phyloP scores from a whole-genome alignment of 1,140 invertebrate species.

The Drosophila pachea region DNA sequence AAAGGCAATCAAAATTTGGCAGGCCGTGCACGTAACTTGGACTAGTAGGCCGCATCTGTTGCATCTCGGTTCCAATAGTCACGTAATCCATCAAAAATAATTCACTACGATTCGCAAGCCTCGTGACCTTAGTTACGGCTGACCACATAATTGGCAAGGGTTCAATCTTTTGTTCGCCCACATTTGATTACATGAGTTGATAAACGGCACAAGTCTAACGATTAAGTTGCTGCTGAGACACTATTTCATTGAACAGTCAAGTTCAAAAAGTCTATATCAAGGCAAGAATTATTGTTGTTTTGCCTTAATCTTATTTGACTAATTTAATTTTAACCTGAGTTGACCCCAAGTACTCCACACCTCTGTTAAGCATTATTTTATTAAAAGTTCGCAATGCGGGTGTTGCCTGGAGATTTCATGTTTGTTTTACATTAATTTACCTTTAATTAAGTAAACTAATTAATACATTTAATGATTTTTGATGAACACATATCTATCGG shows the following conservation, averaged over 20 bases:
- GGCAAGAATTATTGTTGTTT: no score
- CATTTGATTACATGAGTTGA: conserved; percentile 10
- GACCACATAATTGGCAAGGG: conserved; percentile 60
- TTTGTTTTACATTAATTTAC: background rate
- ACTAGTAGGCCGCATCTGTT: conserved; percentile 51
- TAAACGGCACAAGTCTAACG: conserved; percentile 4
- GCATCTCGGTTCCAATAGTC: conserved; percentile 59
- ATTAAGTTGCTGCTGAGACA: no score
- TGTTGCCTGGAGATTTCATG: conserved; percentile 6
- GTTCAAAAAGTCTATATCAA: conserved; percentile 17
- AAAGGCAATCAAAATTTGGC: conserved; percentile 10
- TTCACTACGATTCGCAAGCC: conserved; percentile 27
- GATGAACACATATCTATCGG: no score
- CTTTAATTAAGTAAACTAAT: background rate
- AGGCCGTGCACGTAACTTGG: conserved; percentile 50
- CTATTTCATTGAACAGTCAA: conserved; percentile 22
- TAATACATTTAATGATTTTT: background rate
- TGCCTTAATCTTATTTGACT: no score
- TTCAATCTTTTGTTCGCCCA: conserved; percentile 36
- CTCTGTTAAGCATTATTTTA: conserved; percentile 21
- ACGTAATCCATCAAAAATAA: conserved; percentile 54
- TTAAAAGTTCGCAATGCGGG: conserved; percentile 37
- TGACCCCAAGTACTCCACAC: conserved; percentile 6
- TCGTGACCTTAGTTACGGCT: conserved; percentile 57
- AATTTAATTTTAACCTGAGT: no score